A percentile compares a stretch with the other conserved stretches of the same genome.
phyloP scores from a whole-genome alignment of 2,888 invertebrate species.

The Archaeoteleia sp. region DNA sequence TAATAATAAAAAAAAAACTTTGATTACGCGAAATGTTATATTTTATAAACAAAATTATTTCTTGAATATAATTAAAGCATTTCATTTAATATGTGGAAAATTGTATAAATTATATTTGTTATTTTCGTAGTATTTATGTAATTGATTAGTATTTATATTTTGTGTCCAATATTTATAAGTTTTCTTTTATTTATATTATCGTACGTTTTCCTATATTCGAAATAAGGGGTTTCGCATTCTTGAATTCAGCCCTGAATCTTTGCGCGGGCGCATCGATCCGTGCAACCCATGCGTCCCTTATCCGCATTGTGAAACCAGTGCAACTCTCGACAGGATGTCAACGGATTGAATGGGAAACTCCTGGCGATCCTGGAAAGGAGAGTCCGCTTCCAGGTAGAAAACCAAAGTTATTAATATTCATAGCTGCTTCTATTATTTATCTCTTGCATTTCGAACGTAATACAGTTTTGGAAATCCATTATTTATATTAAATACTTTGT shows the following conservation, averaged over 20 bases:
- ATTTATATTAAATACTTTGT: constrained; percentile 1
- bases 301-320: constrained; percentile 49
- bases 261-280: constrained; percentile 59
- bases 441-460: background rate
- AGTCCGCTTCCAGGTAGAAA: constrained; percentile 39
- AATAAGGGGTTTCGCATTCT: constrained; percentile 27
- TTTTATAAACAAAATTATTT: no score
- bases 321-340: constrained; percentile 42
- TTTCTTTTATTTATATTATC: no score
- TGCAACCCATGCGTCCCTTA: constrained; percentile 41
- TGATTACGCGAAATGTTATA: no score
- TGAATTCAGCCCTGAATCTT: constrained; percentile 54
- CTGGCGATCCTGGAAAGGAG: constrained; percentile 33
- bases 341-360: constrained; percentile 28
- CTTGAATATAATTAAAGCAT: no score
- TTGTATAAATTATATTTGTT: no score
- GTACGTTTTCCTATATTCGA: no score
- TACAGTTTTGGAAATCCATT: background rate
- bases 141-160: no score
- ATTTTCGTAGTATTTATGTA: no score
- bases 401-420: background rate
- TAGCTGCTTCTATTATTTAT: no score
- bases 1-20: no score
- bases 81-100: no score
- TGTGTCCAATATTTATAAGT: no score